Conservation (phyloP, 37 sponge, comb jelly and placozoan genomes). For the Beroe forskalii region DNA sequence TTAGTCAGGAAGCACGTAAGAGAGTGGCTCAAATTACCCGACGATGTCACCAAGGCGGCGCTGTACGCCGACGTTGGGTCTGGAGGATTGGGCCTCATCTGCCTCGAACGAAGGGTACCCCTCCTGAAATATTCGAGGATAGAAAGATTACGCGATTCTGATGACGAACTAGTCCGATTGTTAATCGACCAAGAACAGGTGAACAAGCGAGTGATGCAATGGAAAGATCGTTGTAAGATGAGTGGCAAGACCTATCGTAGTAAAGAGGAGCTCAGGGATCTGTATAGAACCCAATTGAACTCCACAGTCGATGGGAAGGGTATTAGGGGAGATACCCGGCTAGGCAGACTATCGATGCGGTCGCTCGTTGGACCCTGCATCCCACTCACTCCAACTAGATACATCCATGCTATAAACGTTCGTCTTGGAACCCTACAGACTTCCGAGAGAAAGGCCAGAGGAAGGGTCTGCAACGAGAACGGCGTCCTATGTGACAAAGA, state of each 20-base stretch:
- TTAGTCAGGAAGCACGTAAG: not conserved
- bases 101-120: not conserved
- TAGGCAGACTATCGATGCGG: too few species aligned
- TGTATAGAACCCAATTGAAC: not conserved
- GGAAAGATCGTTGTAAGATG: not conserved
- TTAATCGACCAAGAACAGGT: not conserved
- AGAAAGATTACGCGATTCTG: not conserved
- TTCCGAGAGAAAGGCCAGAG: not conserved
- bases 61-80: not conserved
- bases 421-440: not conserved
- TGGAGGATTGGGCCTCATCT: not conserved
- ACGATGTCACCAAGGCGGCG: not conserved
- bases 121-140: not conserved
- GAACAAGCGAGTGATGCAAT: not conserved
- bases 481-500: not conserved
- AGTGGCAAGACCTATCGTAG: not conserved
- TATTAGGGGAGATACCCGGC: too few species aligned
- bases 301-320: slow-evolving; percentile 8
- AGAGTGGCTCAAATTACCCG: slow-evolving; percentile 2
- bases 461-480: too few species aligned
- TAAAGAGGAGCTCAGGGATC: not conserved
- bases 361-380: not conserved
- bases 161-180: not conserved
- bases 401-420: not conserved
- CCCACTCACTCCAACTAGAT: not conserved